phyloP scores from a whole-genome alignment of 2,797 vertebrate genomes.

The Chelmon rostratus region DNA sequence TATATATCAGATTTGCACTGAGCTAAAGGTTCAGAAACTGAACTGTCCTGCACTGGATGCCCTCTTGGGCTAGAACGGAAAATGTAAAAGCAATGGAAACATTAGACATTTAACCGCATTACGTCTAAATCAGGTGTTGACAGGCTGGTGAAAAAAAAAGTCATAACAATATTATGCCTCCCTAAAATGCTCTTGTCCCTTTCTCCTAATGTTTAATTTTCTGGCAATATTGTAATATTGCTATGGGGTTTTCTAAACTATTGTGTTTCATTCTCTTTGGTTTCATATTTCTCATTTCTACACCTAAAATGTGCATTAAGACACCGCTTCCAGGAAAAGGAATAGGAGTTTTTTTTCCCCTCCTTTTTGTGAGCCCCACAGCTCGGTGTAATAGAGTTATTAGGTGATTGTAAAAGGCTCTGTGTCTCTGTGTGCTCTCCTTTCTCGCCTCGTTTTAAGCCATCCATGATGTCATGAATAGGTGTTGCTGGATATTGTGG shows the following conservation, averaged over 20 bases:
- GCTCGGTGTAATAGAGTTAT: constrained; percentile 89
- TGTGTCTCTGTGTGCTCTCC: constrained; percentile 81
- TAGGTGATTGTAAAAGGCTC: constrained; percentile 89
- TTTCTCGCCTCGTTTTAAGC: constrained; percentile 83
- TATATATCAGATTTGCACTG: constrained; percentile 48
- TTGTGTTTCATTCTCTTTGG: constrained; percentile 84
- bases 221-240: constrained; percentile 86
- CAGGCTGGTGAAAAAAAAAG: constrained; percentile 73
- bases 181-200: constrained; percentile 83
- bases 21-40: constrained; percentile 59
- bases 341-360: constrained; percentile 66
- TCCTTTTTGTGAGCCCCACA: constrained; percentile 83
- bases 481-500: constrained; percentile 84
- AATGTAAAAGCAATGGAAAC: constrained; percentile 78
- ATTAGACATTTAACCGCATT: constrained; percentile 86
- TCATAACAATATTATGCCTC: constrained; percentile 81
- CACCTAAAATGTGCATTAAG: constrained; percentile 89
- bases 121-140: constrained; percentile 86
- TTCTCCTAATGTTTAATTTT: constrained; percentile 89
- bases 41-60: constrained; percentile 55
- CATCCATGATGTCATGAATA: constrained; percentile 88
- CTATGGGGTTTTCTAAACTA: constrained; percentile 83
- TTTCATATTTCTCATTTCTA: constrained; percentile 89
- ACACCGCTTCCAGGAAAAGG: constrained; percentile 87
- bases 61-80: constrained; percentile 52